Evolutionary conservation across 2,888 invertebrate genomes (phyloP).

Genomic region (Trilocha varians): DNA sequence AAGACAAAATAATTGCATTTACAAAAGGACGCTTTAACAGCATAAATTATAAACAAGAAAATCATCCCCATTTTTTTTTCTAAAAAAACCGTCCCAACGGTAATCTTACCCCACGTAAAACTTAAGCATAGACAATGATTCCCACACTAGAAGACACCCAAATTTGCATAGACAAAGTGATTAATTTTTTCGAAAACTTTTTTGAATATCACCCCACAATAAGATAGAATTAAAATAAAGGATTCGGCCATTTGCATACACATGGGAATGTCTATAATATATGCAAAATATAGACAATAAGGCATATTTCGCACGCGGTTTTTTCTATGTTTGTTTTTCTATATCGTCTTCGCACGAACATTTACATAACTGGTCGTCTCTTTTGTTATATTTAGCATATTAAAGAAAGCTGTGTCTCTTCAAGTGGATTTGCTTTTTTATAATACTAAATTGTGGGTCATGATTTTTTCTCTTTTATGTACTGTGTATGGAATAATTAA

Average conservation of each 20-base stretch:
- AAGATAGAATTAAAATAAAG: constrained; percentile 71
- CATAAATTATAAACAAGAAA: too few relatives aligned
- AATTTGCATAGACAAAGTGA: constrained; percentile 63
- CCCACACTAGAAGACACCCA: constrained; percentile 43
- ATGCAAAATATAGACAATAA: constrained; percentile 53
- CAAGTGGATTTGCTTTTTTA: constrained; percentile 17
- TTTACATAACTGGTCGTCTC: constrained; percentile 71
- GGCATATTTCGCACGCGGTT: constrained; percentile 62
- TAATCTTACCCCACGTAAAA: constrained; percentile 28
- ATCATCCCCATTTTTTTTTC: too few relatives aligned
- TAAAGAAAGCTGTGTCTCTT: constrained; percentile 51
- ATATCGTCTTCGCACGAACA: constrained; percentile 65
- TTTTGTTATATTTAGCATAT: too few relatives aligned
- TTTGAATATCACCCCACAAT: constrained; percentile 45
- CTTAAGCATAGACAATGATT: constrained; percentile 26
- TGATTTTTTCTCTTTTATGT: constrained; percentile 53
- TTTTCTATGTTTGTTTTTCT: constrained; percentile 66
- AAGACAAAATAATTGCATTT: too few relatives aligned
- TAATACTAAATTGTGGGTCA: constrained; percentile 58
- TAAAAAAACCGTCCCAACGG: constrained; percentile 15
- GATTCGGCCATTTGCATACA: constrained; percentile 69
- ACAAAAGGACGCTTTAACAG: too few relatives aligned
- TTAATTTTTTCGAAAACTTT: constrained; percentile 55
- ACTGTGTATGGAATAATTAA: constrained; percentile 61
- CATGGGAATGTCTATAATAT: constrained; percentile 60